These are phyloP conservation scores for Tetranychus cinnabarinus DNA, from an alignment of 1,140 invertebrate species.

Conservation along the genomic window DNA sequence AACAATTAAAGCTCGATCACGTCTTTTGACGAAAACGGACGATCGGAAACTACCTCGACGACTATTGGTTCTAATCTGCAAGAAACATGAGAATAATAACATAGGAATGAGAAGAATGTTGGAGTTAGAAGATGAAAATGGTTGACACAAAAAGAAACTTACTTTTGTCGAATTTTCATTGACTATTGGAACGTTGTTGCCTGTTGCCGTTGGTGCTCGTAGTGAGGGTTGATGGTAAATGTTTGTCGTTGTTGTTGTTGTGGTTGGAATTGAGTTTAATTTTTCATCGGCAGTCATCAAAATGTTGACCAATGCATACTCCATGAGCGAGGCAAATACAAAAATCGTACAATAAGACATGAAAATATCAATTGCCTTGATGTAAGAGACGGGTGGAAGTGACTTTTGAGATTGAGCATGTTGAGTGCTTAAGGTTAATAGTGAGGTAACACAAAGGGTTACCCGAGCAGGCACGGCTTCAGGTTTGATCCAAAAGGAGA, in stretches of 20 bases:
- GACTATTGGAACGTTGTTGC: not conserved
- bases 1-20: constrained; percentile 46
- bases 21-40: constrained; percentile 1
- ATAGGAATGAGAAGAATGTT: not conserved
- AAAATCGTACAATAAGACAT: constrained; percentile 25
- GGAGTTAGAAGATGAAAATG: not conserved
- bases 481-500: constrained; percentile 19
- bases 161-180: not conserved
- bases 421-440: constrained; percentile 57
- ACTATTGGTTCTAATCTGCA: not conserved
- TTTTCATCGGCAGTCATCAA: constrained; percentile 9
- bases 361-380: constrained; percentile 30
- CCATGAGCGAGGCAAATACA: constrained; percentile 80
- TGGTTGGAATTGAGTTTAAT: not conserved
- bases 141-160: not conserved
- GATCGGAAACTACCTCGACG: not conserved
- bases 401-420: constrained; percentile 33
- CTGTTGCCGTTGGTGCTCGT: no score
- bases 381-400: constrained; percentile 65
- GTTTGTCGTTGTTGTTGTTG: no score
- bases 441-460: constrained; percentile 19
- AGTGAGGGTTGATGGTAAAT: no score
- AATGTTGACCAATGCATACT: constrained; percentile 74
- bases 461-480: constrained; percentile 20
- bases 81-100: not conserved